phyloP scores from a whole-genome alignment of 2,888 invertebrate genomes.

The Calameuta pallipes region DNA sequence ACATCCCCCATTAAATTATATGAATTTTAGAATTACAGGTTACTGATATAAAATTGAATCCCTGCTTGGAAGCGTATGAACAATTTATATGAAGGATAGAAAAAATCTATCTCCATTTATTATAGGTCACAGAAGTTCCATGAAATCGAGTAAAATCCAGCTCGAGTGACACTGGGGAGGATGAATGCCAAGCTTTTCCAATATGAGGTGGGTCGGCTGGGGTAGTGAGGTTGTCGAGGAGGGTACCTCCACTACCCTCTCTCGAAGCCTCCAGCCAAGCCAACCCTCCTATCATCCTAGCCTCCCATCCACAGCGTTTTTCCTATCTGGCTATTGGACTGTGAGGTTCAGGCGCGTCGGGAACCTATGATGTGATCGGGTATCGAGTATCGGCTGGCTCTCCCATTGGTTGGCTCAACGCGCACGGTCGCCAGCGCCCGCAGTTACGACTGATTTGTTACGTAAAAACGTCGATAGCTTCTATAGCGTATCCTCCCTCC shows the following conservation, averaged over 20 bases:
- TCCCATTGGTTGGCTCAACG: constrained; percentile 62
- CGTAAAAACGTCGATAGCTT: constrained; percentile 67
- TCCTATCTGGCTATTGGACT: constrained; percentile 65
- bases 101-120: not conserved
- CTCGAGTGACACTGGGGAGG: not conserved
- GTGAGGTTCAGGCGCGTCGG: constrained; percentile 49
- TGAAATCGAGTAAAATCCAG: not conserved
- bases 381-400: constrained; percentile 66
- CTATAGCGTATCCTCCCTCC: constrained; percentile 51
- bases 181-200: not conserved
- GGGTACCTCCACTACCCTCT: constrained; percentile 16
- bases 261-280: constrained; percentile 20
- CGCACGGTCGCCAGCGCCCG: constrained; percentile 58
- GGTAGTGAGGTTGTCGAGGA: not conserved
- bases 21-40: not conserved
- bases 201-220: not conserved
- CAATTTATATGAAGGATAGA: not conserved
- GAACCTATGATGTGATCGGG: constrained; percentile 65
- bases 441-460: constrained; percentile 67
- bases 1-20: not conserved
- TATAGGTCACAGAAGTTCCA: not conserved
- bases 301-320: constrained; percentile 41
- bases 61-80: not conserved
- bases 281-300: constrained; percentile 12
- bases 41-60: not conserved